Base-by-base conservation (phyloP, 2,888 invertebrate species). In the Nomada lathburiana region DNA sequence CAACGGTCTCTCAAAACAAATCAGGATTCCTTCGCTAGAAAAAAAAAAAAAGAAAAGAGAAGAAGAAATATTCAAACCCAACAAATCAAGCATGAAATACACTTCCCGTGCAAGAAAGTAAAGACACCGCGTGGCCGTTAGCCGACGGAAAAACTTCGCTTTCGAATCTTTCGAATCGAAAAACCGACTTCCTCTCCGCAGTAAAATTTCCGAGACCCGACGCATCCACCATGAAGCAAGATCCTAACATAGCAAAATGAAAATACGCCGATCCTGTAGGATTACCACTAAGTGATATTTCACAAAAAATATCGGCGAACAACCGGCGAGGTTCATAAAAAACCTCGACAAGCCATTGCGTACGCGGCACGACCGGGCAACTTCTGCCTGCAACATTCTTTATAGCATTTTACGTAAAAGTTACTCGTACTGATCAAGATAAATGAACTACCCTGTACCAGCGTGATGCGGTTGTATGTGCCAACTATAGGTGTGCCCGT, bases 401-500 rank as follows among this genome's bases (percentile, higher is more conserved):
- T 59, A 67, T 29, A 67, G 67, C 67, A 13, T 73, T 73, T 73
- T 59, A 73, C 68, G 52, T 74, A 60, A 65, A 74, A 74, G 59
- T 68, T 59, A 18, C 36, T 23, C 23, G 68, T 52, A 26, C 42
- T 50, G 67, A 77, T 67, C 60, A 62, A 77, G 77, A 72, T 72
- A 72, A 64, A 67, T 60, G 64, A 63, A 64, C 68, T 65, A 75
- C 50, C 68, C 64, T 42, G 63, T 13, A 52, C 29, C 9, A 7
- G 2, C 16, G 4, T 11, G 47, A 23, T 23, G 16, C n/a, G 23
- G 29, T 60, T 20, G 16, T 67, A 60, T 60, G 76, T 36, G 81
- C 55, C 75, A 60, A n/a, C 42, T 47, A 57, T 76, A 80, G 64
- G 72, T 74, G 80, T 65, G 71, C 68, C 76, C 83, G 76, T 86